Evolutionary conservation across 2,113 vertebrate genomes (phyloP).

Genomic region (Sander lucioperca): DNA sequence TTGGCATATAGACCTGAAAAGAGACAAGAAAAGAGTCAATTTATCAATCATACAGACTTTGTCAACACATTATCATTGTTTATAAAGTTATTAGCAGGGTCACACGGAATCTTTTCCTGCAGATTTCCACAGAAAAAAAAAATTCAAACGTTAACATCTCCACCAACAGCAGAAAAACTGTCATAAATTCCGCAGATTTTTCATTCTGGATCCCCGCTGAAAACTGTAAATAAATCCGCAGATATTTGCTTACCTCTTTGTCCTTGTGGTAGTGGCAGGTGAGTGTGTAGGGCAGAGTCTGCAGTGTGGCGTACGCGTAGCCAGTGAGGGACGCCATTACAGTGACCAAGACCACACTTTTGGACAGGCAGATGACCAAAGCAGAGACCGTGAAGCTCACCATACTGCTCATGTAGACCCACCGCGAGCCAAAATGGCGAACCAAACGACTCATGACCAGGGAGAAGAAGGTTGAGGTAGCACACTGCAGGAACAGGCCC

Average conservation of each 20-base stretch:
- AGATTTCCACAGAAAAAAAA: too few relatives aligned
- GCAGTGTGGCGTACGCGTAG: constrained; percentile 85
- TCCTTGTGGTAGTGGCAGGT: constrained; percentile 88
- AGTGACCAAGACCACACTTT: constrained; percentile 81
- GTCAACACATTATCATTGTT: neutral
- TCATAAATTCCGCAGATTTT: too few relatives aligned
- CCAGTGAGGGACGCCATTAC: constrained; percentile 85
- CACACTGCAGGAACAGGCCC: constrained; percentile 87
- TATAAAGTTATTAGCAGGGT: neutral
- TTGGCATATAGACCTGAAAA: constrained; percentile 84
- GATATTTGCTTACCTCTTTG: constrained; percentile 74
- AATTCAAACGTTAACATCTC: too few relatives aligned
- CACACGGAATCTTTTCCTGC: too few relatives aligned
- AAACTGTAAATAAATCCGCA: too few relatives aligned
- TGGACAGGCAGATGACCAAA: constrained; percentile 83
- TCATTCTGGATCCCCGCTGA: too few relatives aligned
- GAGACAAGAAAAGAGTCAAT: neutral
- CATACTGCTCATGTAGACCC: constrained; percentile 86
- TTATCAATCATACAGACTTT: neutral
- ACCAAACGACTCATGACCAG: constrained; percentile 84
- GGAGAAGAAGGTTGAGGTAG: constrained; percentile 87
- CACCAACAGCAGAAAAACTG: too few relatives aligned
- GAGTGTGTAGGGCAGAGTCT: constrained; percentile 87
- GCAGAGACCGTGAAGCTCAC: constrained; percentile 83
- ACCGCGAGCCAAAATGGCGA: constrained; percentile 78